phyloP scores from a whole-genome alignment of 1,140 invertebrate genomes.

The Conopomorpha cramerella region DNA sequence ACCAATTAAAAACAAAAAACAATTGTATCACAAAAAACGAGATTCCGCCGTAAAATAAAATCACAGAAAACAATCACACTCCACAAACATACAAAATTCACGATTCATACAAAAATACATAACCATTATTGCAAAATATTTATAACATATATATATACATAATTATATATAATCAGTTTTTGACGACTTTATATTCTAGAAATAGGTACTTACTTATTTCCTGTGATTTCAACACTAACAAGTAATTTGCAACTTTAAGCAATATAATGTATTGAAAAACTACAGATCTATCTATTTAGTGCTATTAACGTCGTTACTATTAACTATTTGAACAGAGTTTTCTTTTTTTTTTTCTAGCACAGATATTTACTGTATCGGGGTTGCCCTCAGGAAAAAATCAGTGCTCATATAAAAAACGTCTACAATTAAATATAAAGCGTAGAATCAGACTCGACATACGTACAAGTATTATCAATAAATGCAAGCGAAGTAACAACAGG shows the following conservation, averaged over 20 bases:
- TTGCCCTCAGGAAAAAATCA: constrained; percentile 11
- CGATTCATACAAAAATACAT: too few species aligned
- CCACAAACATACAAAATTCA: too few species aligned
- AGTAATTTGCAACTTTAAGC: constrained; percentile 42
- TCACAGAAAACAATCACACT: not conserved
- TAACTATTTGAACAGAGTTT: not conserved
- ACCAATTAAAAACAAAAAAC: not conserved
- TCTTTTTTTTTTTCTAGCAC: too few species aligned
- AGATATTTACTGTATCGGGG: constrained; percentile 9
- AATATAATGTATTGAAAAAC: constrained; percentile 34
- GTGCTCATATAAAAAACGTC: not conserved
- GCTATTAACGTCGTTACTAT: not conserved
- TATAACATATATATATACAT: constrained; percentile 14
- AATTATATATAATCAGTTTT: constrained; percentile 38
- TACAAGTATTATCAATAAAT: not conserved
- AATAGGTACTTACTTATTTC: constrained; percentile 35
- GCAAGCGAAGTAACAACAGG: not conserved
- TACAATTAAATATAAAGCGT: constrained; percentile 11
- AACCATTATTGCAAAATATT: not conserved
- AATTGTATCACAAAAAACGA: not conserved
- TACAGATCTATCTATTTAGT: constrained; percentile 1
- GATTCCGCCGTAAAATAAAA: not conserved
- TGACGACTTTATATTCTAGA: constrained; percentile 42
- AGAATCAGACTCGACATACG: constrained; percentile 10
- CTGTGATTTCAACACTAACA: constrained; percentile 48